Percentiles rank a stretch among this genome's conserved stretches.
These are phyloP conservation scores for Carabus problematicus DNA, from an alignment of 2,888 invertebrate species.

Conservation along the genomic window DNA sequence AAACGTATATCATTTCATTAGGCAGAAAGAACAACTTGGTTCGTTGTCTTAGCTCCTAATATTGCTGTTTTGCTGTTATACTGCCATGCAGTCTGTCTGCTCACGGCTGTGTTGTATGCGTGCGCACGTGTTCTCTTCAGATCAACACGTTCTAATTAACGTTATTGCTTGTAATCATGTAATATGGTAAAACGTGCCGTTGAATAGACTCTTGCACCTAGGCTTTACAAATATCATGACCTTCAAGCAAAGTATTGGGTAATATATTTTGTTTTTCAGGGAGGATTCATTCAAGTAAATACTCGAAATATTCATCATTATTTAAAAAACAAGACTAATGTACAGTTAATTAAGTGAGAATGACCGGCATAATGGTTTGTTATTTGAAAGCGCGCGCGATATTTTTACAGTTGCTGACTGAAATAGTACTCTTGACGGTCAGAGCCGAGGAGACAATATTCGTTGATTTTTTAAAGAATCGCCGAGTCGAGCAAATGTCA, in stretches of 20 bases:
- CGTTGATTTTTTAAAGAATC: slow-evolving; percentile 39
- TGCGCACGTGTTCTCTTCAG: background rate
- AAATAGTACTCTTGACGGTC: background rate
- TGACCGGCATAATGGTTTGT: too few species aligned
- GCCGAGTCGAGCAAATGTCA: slow-evolving; percentile 38
- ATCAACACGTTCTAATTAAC: too few species aligned
- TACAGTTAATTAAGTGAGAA: too few species aligned
- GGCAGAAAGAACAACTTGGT: slow-evolving; percentile 33
- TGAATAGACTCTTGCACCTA: too few species aligned
- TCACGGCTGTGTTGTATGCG: background rate
- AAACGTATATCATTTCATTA: slow-evolving; percentile 43
- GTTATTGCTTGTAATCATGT: too few species aligned
- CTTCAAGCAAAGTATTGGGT: too few species aligned
- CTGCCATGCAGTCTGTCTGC: background rate
- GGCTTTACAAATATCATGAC: too few species aligned
- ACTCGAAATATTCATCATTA: background rate
- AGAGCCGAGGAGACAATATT: slow-evolving; percentile 28
- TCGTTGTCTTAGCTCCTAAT: slow-evolving; percentile 29
- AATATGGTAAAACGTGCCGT: too few species aligned
- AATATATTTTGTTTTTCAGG: background rate
- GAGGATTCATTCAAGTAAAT: background rate
- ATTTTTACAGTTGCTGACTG: too few species aligned
- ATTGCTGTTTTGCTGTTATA: slow-evolving; percentile 8
- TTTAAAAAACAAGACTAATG: too few species aligned
- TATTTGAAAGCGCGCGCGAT: too few species aligned